Conservation (phyloP, 2,888 invertebrate genomes). For the Drosophila antonietae region DNA sequence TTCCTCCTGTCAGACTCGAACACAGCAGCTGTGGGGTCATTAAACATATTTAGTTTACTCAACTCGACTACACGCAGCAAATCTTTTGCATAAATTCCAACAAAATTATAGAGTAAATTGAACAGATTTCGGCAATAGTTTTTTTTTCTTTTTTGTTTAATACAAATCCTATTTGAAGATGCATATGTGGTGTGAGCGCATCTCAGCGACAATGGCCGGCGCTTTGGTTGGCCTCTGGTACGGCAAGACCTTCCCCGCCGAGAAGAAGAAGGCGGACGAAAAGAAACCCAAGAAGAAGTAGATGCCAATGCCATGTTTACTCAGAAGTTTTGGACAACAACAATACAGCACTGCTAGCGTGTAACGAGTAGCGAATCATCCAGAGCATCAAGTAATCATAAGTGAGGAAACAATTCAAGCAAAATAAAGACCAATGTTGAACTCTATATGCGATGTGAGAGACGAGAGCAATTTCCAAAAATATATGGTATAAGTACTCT, state of each 20-base stretch:
- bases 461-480: not conserved
- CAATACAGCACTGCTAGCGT: not conserved
- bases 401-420: not conserved
- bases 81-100: conserved; percentile 12
- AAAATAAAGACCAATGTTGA: not conserved
- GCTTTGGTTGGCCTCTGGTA: conserved; percentile 64
- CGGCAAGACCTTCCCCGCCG: conserved; percentile 48
- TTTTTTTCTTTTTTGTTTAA: not conserved
- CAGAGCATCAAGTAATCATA: not conserved
- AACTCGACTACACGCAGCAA: conserved; percentile 8
- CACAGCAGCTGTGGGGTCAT: not conserved
- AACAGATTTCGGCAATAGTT: conserved; percentile 1
- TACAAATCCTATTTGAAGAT: conserved; percentile 25
- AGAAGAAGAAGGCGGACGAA: not conserved
- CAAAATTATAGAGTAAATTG: conserved; percentile 23
- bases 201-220: conserved; percentile 57
- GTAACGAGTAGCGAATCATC: not conserved
- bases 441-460: not conserved
- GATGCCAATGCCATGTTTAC: not conserved
- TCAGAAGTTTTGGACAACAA: not conserved
- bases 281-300: conserved; percentile 36
- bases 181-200: conserved; percentile 63
- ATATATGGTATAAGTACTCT: not conserved
- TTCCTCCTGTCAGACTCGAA: not conserved
- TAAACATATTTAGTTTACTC: conserved; percentile 20